A percentile compares a stretch with the other conserved stretches of the same genome.
Evolutionary conservation across 30 jellyfish, hydroid and myxozoan genomes (phyloP).

Genomic region (Sanderia malayensis): DNA sequence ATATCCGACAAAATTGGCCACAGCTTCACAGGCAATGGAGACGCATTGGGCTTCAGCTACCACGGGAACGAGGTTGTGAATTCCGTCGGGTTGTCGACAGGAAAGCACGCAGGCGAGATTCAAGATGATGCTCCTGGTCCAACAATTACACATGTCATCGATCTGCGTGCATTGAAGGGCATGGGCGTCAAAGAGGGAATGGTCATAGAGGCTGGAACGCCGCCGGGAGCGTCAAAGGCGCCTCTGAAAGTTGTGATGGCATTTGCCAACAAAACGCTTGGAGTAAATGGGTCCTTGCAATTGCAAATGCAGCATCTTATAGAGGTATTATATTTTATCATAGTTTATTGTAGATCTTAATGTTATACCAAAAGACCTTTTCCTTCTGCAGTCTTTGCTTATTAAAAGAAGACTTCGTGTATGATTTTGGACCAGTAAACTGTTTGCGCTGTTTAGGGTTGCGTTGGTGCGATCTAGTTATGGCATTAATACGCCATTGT

Average conservation of each 20-base stretch:
- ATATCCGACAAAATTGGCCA: constrained; percentile 26
- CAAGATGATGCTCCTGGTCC: constrained; percentile 34
- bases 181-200: constrained; percentile 8
- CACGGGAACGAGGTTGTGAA: constrained; percentile 8
- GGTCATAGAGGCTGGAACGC: constrained; percentile 43
- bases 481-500: too few relatives aligned
- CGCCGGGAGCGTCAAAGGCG: constrained; percentile 13
- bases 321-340: too few relatives aligned
- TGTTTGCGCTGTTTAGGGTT: too few relatives aligned
- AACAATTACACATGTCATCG: constrained; percentile 31
- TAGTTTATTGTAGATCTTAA: too few relatives aligned
- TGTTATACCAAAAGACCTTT: too few relatives aligned
- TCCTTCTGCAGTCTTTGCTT: too few relatives aligned
- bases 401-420: too few relatives aligned
- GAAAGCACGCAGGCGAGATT: neutral
- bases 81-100: constrained; percentile 17
- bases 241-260: constrained; percentile 32
- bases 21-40: constrained; percentile 53
- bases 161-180: constrained; percentile 12
- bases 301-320: too few relatives aligned
- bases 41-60: constrained; percentile 30
- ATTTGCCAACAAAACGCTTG: constrained; percentile 5
- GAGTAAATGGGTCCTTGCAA: neutral
- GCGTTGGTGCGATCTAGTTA: too few relatives aligned
- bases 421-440: too few relatives aligned